Percentiles rank a stretch among this genome's conserved stretches.
Conservation (phyloP, 2,113 vertebrate species). For the Apistogramma diplotaenia region DNA sequence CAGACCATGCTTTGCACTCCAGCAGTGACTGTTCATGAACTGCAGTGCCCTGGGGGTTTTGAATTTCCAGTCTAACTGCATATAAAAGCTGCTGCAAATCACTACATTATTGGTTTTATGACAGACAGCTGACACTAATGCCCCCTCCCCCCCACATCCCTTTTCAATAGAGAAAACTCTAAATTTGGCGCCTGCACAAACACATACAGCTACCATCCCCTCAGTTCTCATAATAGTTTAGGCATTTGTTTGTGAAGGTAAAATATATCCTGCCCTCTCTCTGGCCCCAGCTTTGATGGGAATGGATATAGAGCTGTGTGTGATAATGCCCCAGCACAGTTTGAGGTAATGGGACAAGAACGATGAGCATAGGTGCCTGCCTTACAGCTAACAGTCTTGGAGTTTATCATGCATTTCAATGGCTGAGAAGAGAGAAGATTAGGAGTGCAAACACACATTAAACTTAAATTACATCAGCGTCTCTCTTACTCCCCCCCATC, state of each 20-base stretch:
- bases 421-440: slow-evolving; percentile 44
- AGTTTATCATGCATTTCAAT: slow-evolving; percentile 46
- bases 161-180: not conserved
- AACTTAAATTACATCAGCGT: slow-evolving; percentile 48
- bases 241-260: slow-evolving; percentile 28
- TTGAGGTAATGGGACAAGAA: slow-evolving; percentile 43
- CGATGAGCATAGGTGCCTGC: slow-evolving; percentile 27
- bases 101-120: not conserved
- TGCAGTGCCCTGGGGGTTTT: not conserved
- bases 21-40: not conserved
- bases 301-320: slow-evolving; percentile 7
- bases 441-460: slow-evolving; percentile 53
- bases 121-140: not conserved
- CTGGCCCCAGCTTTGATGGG: slow-evolving; percentile 38
- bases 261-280: slow-evolving; percentile 27
- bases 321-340: slow-evolving; percentile 5
- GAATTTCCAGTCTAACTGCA: not conserved
- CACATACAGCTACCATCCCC: not conserved
- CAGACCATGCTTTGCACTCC: not conserved
- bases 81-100: slow-evolving; percentile 10
- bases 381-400: slow-evolving; percentile 27
- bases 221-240: not conserved
- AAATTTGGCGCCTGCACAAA: not conserved
- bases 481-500: not conserved
- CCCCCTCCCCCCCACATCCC: not conserved